Evolutionary conservation across 2,113 vertebrate genomes (phyloP).

Genomic region (Patagioenas fasciata): DNA sequence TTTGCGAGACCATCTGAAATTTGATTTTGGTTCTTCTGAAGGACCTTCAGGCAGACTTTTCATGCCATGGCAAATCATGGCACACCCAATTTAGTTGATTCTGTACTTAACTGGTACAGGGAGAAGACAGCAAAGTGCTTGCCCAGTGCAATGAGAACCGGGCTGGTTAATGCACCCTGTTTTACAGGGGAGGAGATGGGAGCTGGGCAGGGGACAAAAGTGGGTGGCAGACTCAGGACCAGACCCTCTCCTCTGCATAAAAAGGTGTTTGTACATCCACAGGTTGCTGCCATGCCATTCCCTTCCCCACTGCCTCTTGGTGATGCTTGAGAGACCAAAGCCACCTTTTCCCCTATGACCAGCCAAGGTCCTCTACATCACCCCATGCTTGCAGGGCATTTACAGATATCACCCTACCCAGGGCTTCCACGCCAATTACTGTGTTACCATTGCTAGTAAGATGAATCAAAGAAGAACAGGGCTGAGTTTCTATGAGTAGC

Average conservation of each 20-base stretch:
- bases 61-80: no score
- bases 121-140: no score
- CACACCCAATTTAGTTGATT: no score
- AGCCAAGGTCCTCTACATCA: not conserved
- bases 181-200: no score
- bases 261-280: no score
- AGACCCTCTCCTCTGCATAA: no score
- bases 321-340: not conserved
- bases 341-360: accelerated
- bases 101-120: no score
- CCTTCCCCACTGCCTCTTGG: not conserved
- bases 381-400: not conserved
- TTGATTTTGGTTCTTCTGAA: not conserved
- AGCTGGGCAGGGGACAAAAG: no score
- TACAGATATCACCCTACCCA: not conserved
- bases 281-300: no score
- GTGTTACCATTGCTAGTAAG: not conserved
- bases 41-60: not conserved
- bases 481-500: not conserved
- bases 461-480: not conserved
- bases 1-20: slow-evolving; percentile 2
- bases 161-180: no score
- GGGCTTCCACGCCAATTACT: accelerated
- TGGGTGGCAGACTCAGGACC: no score
- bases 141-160: no score